Evolutionary conservation across 1,140 invertebrate genomes (phyloP), one percentile per base, ranked within the genome.

Genomic region (Glomeris maerens): DNA sequence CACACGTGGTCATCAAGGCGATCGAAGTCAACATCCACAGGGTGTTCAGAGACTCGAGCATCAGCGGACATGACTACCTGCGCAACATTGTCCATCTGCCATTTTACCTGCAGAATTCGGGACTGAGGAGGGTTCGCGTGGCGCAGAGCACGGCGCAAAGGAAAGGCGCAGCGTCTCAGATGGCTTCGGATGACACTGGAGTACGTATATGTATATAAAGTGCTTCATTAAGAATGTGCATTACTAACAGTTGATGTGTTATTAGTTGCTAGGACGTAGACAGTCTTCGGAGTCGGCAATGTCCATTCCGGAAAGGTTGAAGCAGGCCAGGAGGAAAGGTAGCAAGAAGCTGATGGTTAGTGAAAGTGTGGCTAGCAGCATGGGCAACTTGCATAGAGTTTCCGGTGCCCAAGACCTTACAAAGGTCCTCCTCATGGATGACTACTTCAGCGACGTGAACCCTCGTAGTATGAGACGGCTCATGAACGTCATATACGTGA

Each of bases 401-500:
- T 52, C 54, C 26, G 62, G 59, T 1, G 57, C 62, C 25, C 54
- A 56, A 4, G 65, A 64, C 46, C 26, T 66, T 4, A 65, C 58
- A 1, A 63, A 67, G 55, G 63, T 92, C 70, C 71, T 93, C 39
- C 73, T 93, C 0, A 90, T 87, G 1, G 89, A 94, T 64, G 91
- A 95, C 68, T 94, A 94, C 69, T 94, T 95, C 60, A 91, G 85
- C 60, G 95, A 98, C 68, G 89, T 98, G 26, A 98, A 96, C 74
- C 94, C 93, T 0, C 72, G 91, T 36, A 95, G 88, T 59, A 93
- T 98, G 89, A 73, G 90, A 47, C 73, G 93, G 47, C 74, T 98
- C 5, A 92, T 98, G 84, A 98, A 98, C 67, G 93, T 97, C 54
- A 82, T 98, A 39, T 94, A 95, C 60, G 81, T 97, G 20, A 95